These are phyloP conservation scores for Heliopora coerulea DNA, from an alignment of 92 coral and sea anemone species.

Conservation along the genomic window DNA sequence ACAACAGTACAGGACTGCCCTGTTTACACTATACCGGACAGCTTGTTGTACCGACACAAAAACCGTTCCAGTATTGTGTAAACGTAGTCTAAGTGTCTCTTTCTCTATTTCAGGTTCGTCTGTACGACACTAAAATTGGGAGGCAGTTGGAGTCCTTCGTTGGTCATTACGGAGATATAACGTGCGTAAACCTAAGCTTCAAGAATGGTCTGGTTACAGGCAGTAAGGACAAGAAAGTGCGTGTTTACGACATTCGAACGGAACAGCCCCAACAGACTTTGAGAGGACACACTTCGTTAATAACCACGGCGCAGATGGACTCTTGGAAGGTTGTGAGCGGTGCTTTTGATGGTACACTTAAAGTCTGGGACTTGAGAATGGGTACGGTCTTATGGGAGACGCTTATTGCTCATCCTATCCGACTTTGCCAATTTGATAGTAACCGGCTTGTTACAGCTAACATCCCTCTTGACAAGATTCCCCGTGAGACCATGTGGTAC, in stretches of 20 bases:
- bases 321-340: constrained; percentile 94
- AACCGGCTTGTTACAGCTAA: constrained; percentile 68
- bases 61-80: too few relatives aligned
- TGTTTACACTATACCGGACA: too few relatives aligned
- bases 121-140: constrained; percentile 66
- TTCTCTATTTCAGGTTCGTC: constrained; percentile 65
- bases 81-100: too few relatives aligned
- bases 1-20: too few relatives aligned
- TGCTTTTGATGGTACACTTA: constrained; percentile 76
- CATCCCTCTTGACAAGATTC: constrained; percentile 67
- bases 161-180: constrained; percentile 86
- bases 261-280: constrained; percentile 56
- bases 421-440: constrained; percentile 70
- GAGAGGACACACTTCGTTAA: constrained; percentile 75
- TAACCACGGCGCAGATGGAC: constrained; percentile 92
- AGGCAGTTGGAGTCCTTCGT: constrained; percentile 59
- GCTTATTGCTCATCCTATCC: constrained; percentile 83
- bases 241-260: constrained; percentile 83
- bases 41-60: too few relatives aligned
- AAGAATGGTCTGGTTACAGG: constrained; percentile 74
- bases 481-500: constrained; percentile 77
- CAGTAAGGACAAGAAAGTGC: constrained; percentile 78
- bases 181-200: constrained; percentile 77
- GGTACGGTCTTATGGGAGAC: constrained; percentile 82
- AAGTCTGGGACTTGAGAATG: constrained; percentile 93